Evolutionary conservation across 1,140 invertebrate genomes (phyloP), one percentile per base, ranked within the genome.

Genomic region (Trichoplusia ni): DNA sequence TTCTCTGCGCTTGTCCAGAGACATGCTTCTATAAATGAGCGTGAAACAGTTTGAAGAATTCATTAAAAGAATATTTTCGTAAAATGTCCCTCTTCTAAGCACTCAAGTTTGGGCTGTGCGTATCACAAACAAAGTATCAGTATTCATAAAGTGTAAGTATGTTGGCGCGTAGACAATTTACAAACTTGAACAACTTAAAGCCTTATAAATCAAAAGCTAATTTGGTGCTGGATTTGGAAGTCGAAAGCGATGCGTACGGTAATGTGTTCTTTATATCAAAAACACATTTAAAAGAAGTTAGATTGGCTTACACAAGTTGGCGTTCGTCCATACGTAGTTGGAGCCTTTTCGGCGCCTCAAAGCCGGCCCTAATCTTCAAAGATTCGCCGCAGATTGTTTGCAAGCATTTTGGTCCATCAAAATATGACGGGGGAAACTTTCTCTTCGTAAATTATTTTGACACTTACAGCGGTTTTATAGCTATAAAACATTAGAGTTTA

Each of bases 221-320:
- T 88, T 89, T 85, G 75, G 75, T 82, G 71, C 64, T 77, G 81
- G 80, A 84, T 86, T 86, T 77, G 66, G 67, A 67, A 75, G 73
- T 77, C 67, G 72, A 70, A 72, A 77, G 77, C 81, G 79, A 82
- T 82, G 82, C 85, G 81, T 89, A 74, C 72, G 73, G 77, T 85
- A 87, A 88, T 82, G 80, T 82, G 86, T 84, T 90, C 77, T 89
- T 89, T 88, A 90, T 84, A 90, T 90, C 86, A 89, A 89, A 90
- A 90, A 90, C 86, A 90, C 85, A 90, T 90, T 90, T 89, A 90
- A 89, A 90, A 89, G 88, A 90, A 90, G 88, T 90, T 90, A 90
- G 82, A 90, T 90, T 90, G 86, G 88, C 88, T 89, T 86, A 86
- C 76, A 67, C 79, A 81, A 89, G 86, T 90, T 90, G 88, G 86